Conservation (phyloP, 2,113 vertebrate genomes). For the Hirundichthys speculiger region DNA sequence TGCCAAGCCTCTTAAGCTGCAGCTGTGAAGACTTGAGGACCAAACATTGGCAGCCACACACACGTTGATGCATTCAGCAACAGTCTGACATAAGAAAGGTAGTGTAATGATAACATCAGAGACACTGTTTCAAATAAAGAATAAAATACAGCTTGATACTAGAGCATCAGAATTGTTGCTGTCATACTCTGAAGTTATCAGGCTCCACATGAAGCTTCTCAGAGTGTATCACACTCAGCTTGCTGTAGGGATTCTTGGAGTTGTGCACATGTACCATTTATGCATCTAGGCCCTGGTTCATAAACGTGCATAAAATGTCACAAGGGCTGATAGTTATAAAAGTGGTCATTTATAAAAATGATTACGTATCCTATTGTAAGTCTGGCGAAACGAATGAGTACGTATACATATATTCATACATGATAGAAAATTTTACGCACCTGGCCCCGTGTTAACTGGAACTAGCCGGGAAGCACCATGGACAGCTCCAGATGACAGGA, state of each 20-base stretch:
- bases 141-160: neutral
- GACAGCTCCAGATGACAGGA: too few relatives aligned
- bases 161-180: neutral
- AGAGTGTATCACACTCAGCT: conserved; percentile 85
- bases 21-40: conserved; percentile 65
- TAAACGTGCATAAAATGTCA: too few relatives aligned
- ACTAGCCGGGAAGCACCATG: neutral
- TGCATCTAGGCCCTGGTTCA: too few relatives aligned
- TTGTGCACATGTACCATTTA: too few relatives aligned
- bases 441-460: too few relatives aligned
- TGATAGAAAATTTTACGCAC: too few relatives aligned
- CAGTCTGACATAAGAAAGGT: neutral
- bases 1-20: conserved; percentile 73
- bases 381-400: too few relatives aligned
- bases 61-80: conserved; percentile 16
- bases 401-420: too few relatives aligned
- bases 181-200: conserved; percentile 85
- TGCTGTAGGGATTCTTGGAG: conserved; percentile 68
- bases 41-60: conserved; percentile 67
- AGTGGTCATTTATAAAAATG: too few relatives aligned
- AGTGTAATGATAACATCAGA: neutral
- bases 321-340: too few relatives aligned
- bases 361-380: too few relatives aligned
- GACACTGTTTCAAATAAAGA: neutral
- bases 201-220: conserved; percentile 88